phyloP scores from a whole-genome alignment of 2,797 vertebrate genomes.

The Cottoperca gobio region DNA sequence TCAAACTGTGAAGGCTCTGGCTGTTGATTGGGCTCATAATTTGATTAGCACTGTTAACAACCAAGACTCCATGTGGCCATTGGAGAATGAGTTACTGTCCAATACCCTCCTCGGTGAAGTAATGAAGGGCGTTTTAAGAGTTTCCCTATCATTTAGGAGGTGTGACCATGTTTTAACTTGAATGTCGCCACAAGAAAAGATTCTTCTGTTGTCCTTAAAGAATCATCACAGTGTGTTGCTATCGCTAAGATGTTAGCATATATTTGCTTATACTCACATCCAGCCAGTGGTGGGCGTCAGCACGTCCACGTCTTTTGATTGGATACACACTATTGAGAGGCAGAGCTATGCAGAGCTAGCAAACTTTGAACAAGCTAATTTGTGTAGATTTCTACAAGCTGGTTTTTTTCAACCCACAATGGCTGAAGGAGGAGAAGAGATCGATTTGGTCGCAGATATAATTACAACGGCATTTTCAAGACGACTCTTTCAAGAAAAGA shows the following conservation, averaged over 20 bases:
- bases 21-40: slow-evolving; percentile 46
- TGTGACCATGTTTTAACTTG: too few relatives aligned
- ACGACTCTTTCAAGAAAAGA: too few relatives aligned
- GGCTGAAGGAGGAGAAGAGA: too few relatives aligned
- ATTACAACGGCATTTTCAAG: too few relatives aligned
- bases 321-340: too few relatives aligned
- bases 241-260: neutral
- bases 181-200: neutral
- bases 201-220: neutral
- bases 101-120: slow-evolving; percentile 35
- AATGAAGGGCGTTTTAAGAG: slow-evolving; percentile 4
- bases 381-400: too few relatives aligned
- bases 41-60: slow-evolving; percentile 46
- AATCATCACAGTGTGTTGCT: neutral
- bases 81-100: slow-evolving; percentile 54
- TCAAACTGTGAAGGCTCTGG: slow-evolving; percentile 26
- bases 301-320: too few relatives aligned
- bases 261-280: neutral
- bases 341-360: too few relatives aligned
- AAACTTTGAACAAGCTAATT: too few relatives aligned
- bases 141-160: slow-evolving; percentile 13
- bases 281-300: too few relatives aligned
- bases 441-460: too few relatives aligned
- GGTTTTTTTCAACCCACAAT: too few relatives aligned
- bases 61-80: slow-evolving; percentile 37